Conservation (phyloP, 2,888 invertebrate species). For the Arge pagana region DNA sequence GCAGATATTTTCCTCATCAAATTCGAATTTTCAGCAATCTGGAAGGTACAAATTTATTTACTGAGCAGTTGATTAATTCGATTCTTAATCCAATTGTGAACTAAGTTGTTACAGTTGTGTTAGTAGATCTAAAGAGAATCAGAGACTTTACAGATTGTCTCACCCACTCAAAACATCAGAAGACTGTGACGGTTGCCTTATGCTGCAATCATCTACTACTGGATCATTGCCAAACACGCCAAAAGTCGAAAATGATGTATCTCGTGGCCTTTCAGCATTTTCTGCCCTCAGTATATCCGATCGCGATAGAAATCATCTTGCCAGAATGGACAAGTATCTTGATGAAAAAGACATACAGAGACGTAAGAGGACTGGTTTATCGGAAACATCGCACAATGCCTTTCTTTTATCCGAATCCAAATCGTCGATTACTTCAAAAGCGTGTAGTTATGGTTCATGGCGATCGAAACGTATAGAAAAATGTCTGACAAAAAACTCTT, state of each 20-base stretch:
- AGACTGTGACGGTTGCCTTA: slow-evolving; percentile 25
- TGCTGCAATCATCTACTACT: slow-evolving; percentile 28
- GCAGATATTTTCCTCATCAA: too few species aligned
- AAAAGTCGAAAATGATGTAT: slow-evolving; percentile 15
- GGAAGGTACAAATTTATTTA: too few species aligned
- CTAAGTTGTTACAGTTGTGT: too few species aligned
- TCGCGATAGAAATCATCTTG: slow-evolving; percentile 17
- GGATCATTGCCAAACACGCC: slow-evolving; percentile 35
- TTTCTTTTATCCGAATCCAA: neutral
- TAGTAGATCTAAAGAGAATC: too few species aligned
- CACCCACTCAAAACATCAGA: too few species aligned
- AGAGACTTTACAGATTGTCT: too few species aligned
- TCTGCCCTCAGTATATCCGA: slow-evolving; percentile 17
- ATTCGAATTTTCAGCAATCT: too few species aligned
- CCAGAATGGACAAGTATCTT: slow-evolving; percentile 27
- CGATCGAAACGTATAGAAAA: neutral
- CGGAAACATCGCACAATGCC: neutral
- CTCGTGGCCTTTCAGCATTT: slow-evolving; percentile 29
- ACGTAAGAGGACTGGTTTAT: too few species aligned
- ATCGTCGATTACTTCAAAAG: neutral
- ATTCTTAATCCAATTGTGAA: too few species aligned
- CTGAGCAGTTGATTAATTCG: neutral
- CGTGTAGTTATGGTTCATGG: neutral
- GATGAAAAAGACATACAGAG: slow-evolving; percentile 21
- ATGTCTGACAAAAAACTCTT: neutral